Evolutionary conservation across 1,140 invertebrate genomes (phyloP), one percentile per base, ranked within the genome.

Genomic region (Plutomurus gul): DNA sequence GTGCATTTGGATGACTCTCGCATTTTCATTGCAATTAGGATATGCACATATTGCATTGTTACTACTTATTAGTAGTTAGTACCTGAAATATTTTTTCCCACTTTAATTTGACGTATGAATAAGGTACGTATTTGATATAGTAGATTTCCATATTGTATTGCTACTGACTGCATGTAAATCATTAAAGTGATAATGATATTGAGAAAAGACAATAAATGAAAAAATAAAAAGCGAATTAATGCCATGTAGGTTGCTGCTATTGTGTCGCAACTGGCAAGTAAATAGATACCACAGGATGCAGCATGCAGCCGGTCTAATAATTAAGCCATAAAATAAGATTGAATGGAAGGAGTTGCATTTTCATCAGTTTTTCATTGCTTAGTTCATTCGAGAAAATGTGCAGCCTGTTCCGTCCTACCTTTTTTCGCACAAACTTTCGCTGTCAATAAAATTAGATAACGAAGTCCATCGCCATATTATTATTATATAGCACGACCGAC

Each of bases 401-500:
- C n/a, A 43, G 39, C 39, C n/a, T n/a, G n/a, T 25, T 51, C 7
- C 47, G 18, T 65, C 25, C 56, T 18, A n/a, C 18, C 4, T 5
- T 30, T 65, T 65, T 65, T 65, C 56, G n/a, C 56, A 65, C 56
- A 33, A 65, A 65, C 56, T 65, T 65, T 65, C 56, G 56, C 56
- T 65, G 30, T 65, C 56, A 65, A 65, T 65, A 65, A 65, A 65
- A 65, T 65, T 65, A 65, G 56, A 65, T 65, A 65, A 65, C 56
- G 27, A 33, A 65, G 30, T n/a, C 25, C 18, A n/a, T n/a, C n/a
- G n/a, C n/a, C n/a, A n/a, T n/a, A n/a, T n/a, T n/a, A n/a, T n/a
- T n/a, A n/a, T 36, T 65, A 65, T 33, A 33, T 65, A 65, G 13
- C n/a, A 43, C 11, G 10, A 43, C 2, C 39, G 10, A 43, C 39